Evolutionary conservation across 2,888 invertebrate species (phyloP), one percentile per base, ranked within the genome.

Genomic region (Pseudococcus viburni): DNA sequence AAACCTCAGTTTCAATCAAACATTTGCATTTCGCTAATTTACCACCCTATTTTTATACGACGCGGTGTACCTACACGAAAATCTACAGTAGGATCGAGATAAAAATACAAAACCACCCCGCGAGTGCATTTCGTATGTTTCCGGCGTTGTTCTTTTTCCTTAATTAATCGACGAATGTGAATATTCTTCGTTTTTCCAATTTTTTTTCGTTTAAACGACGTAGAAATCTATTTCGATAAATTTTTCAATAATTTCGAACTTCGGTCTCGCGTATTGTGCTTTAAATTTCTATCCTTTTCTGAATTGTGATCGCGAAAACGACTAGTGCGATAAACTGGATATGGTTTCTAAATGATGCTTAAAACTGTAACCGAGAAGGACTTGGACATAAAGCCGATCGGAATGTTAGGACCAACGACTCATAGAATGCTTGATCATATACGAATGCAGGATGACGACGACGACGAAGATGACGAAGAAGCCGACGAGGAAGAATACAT

Each of bases 401-500:
- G 51, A 15, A 88, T 88, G 88, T 46, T 88, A 51, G 88, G 88
- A 19, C 73, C 88, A 15, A 48, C 68, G n/a, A 88, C 88, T 68
- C 88, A 88, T 26, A 88, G 88, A 51, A 88, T 88, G 88, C 55
- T 88, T 12, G 88, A 88, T 22, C 88, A 88, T 46, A 84, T 88
- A n/a, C 84, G 85, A 19, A 88, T 84, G 84, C 19, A 80, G n/a
- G 90, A 88, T 48, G 90, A 90, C 46, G 90, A 90, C 19, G 90
- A 90, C 39, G 90, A 90, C 0, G 90, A 90, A 51, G 90, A 90
- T 39, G 90, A 90, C 15, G 90, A 90, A n/a, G 90, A 90, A 19
- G 89, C 88, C 26, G 90, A 89, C 68, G 88, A 88, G n/a, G 89
- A 88, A 15, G 89, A 88, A 33, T 88, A 87, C 86, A 51, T 86